A percentile compares a stretch with the other conserved stretches of the same genome.
phyloP scores from a whole-genome alignment of 2,888 invertebrate species.

The Tachina lurida region DNA sequence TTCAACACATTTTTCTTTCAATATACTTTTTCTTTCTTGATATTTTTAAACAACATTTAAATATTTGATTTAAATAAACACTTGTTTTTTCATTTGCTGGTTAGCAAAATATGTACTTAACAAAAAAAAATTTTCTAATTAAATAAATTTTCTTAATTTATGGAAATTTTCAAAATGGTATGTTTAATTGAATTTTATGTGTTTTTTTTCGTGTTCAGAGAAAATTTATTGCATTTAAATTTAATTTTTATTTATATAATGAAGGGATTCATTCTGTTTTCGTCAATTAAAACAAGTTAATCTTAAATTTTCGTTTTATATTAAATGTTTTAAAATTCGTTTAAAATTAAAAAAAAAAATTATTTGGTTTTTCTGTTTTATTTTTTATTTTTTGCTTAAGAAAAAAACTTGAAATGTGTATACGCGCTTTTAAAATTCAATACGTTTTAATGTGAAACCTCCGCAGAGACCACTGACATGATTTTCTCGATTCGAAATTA shows the following conservation, averaged over 20 bases:
- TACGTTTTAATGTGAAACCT: constrained; percentile 83
- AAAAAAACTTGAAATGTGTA: constrained; percentile 43
- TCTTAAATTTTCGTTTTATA: neutral
- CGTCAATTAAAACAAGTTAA: neutral
- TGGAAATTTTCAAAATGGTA: constrained; percentile 69
- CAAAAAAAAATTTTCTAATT: constrained; percentile 36
- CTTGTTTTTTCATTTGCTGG: constrained; percentile 25
- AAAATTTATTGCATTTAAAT: constrained; percentile 24
- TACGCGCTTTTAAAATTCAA: constrained; percentile 74
- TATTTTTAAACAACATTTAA: constrained; percentile 33
- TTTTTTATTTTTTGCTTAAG: constrained; percentile 28
- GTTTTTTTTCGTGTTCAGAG: neutral
- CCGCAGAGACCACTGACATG: constrained; percentile 83
- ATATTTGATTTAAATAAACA: constrained; percentile 45
- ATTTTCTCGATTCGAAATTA: constrained; percentile 69
- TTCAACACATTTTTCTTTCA: constrained; percentile 24
- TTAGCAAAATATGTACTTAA: constrained; percentile 8
- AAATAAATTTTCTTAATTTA: constrained; percentile 68
- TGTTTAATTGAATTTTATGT: constrained; percentile 64
- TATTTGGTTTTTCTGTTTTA: constrained; percentile 25
- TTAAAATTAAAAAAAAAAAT: constrained; percentile 29
- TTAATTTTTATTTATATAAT: neutral
- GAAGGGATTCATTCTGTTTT: neutral
- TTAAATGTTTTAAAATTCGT: constrained; percentile 21
- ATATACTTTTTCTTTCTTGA: constrained; percentile 14